Evolutionary conservation across 2,797 vertebrate species (phyloP).

Genomic region (Poecilia picta): DNA sequence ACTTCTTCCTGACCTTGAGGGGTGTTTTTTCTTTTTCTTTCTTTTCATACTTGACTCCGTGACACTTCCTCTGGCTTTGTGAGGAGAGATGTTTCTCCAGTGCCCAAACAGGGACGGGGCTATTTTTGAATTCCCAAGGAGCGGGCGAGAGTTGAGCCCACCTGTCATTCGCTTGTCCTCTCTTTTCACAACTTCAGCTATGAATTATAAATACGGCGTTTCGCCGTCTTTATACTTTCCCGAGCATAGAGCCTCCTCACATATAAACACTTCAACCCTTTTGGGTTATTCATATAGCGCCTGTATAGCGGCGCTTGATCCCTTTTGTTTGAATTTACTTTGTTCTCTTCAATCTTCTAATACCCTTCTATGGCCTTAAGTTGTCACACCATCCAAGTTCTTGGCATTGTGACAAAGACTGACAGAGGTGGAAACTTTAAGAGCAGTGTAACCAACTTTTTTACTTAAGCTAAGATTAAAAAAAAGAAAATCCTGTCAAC

Average conservation of each 20-base stretch:
- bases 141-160: constrained; percentile 44
- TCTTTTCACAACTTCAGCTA: constrained; percentile 62
- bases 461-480: constrained; percentile 15
- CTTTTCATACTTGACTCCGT: constrained; percentile 7
- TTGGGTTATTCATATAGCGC: constrained; percentile 76
- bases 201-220: constrained; percentile 70
- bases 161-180: constrained; percentile 64
- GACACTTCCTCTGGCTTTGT: constrained; percentile 28
- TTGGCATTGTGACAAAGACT: constrained; percentile 35
- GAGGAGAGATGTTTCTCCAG: constrained; percentile 33
- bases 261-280: constrained; percentile 43
- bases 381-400: constrained; percentile 32
- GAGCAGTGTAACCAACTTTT: constrained; percentile 33
- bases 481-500: constrained; percentile 7
- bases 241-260: constrained; percentile 23
- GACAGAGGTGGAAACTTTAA: constrained; percentile 46
- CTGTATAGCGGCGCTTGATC: constrained; percentile 58
- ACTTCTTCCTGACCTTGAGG: constrained; percentile 53
- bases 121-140: constrained; percentile 46
- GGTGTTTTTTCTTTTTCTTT: constrained; percentile 14
- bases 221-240: constrained; percentile 50
- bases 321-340: constrained; percentile 74
- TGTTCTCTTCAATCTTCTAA: constrained; percentile 58
- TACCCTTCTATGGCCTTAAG: constrained; percentile 13
- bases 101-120: constrained; percentile 29